A percentile compares a stretch with the other conserved stretches of the same genome.
phyloP scores from a whole-genome alignment of 2,888 invertebrate species.

The Watsonalla binaria region DNA sequence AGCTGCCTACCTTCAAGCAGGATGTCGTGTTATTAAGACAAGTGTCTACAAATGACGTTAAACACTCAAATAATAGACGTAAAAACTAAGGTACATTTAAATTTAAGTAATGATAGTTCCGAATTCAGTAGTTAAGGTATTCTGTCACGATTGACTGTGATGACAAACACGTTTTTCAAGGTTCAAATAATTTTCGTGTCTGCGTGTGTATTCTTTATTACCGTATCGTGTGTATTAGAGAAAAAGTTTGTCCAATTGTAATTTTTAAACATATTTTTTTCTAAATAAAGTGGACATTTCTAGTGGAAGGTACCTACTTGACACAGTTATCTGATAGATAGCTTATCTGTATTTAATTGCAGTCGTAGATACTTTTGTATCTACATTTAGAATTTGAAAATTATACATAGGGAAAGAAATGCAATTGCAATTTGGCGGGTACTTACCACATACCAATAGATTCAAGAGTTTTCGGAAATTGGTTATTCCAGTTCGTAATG shows the following conservation, averaged over 20 bases:
- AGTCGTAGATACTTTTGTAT: background rate
- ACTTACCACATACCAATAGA: too few relatives aligned
- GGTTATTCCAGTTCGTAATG: constrained; percentile 11
- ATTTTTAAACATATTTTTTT: background rate
- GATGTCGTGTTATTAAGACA: background rate
- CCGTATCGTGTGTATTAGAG: background rate
- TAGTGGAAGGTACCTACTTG: background rate
- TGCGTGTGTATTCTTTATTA: background rate
- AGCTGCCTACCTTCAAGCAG: background rate
- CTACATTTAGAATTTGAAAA: background rate
- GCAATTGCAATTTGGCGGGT: too few relatives aligned
- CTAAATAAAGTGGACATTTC: background rate
- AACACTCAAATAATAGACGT: background rate
- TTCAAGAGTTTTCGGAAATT: too few relatives aligned
- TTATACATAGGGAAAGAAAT: too few relatives aligned
- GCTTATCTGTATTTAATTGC: background rate
- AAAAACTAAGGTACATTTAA: background rate
- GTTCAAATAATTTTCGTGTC: constrained; percentile 18
- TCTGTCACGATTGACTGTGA: constrained; percentile 5
- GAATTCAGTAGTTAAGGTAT: background rate
- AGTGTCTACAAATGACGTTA: background rate
- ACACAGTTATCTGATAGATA: constrained; percentile 1
- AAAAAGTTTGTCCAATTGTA: background rate
- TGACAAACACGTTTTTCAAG: constrained; percentile 36
- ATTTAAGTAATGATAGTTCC: background rate